phyloP scores from a whole-genome alignment of 2,113 vertebrate species.

The Formicarius rufipectus region DNA sequence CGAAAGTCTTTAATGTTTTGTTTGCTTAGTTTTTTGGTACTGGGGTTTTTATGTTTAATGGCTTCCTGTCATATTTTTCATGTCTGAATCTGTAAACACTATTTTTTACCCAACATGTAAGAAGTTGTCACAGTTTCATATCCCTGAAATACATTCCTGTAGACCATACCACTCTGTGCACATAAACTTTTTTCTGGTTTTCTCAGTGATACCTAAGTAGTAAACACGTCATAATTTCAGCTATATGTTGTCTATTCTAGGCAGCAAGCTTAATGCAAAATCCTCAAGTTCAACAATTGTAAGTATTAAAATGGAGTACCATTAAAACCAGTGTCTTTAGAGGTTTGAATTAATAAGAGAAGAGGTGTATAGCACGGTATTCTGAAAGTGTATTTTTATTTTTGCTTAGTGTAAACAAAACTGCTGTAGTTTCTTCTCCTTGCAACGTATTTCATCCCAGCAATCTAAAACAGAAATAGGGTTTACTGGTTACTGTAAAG shows the following conservation, averaged over 20 bases:
- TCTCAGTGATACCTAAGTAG: not conserved
- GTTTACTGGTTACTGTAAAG: not conserved
- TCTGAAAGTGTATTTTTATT: not conserved
- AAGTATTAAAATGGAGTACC: conserved; percentile 69
- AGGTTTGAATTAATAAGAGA: not conserved
- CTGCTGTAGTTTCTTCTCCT: not conserved
- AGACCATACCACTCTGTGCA: not conserved
- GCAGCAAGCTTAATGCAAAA: conserved; percentile 98
- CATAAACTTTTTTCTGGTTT: not conserved
- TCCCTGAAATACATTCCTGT: not conserved
- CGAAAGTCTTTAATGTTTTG: not conserved
- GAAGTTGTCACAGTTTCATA: not conserved
- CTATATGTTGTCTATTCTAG: conserved; percentile 72
- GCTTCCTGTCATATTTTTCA: not conserved
- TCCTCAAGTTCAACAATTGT: conserved; percentile 97
- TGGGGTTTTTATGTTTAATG: not conserved
- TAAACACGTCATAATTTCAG: conserved; percentile 19
- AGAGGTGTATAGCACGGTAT: not conserved
- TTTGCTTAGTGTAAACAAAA: not conserved
- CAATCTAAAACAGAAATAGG: not conserved
- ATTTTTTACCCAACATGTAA: not conserved
- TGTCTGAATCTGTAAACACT: not conserved
- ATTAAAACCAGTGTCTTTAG: not conserved
- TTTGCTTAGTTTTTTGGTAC: not conserved
- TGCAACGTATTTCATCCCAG: not conserved